Percentiles rank a stretch among this genome's conserved stretches.
Conservation (phyloP, 2,113 vertebrate genomes). For the Chrysochloris asiatica region DNA sequence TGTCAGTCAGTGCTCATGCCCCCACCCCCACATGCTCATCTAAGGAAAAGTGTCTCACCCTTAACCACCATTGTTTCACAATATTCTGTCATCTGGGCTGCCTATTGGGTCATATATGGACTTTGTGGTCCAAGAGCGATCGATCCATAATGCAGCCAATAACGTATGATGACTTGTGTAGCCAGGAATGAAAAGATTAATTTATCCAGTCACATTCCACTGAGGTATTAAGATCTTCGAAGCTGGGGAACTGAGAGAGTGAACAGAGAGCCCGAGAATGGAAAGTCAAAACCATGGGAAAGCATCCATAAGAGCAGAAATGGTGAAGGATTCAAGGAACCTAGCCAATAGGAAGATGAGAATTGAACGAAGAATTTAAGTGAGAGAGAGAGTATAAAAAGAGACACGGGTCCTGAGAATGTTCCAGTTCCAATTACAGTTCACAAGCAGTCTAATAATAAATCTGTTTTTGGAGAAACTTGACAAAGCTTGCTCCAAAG, state of each 20-base stretch:
- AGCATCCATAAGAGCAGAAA: neutral
- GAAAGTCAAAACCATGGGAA: neutral
- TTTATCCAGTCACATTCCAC: neutral
- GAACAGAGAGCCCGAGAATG: too few species aligned
- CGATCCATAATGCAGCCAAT: neutral
- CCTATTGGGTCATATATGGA: neutral
- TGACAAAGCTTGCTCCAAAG: neutral
- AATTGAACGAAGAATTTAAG: neutral
- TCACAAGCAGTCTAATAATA: neutral
- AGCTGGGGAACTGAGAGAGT: neutral
- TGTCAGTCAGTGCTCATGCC: neutral
- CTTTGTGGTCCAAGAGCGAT: neutral
- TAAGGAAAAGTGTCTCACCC: neutral
- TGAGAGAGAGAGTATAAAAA: neutral
- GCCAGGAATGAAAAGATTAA: neutral
- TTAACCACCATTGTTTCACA: neutral
- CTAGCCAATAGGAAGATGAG: neutral
- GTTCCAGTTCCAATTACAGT: constrained; percentile 34
- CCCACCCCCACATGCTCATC: too few species aligned
- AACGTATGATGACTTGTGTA: neutral
- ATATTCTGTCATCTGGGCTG: neutral
- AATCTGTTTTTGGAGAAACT: neutral
- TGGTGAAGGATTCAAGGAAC: neutral
- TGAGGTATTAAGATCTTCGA: neutral
- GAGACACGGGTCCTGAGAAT: neutral